phyloP scores from a whole-genome alignment of 2,113 vertebrate genomes.

The Micromys minutus region DNA sequence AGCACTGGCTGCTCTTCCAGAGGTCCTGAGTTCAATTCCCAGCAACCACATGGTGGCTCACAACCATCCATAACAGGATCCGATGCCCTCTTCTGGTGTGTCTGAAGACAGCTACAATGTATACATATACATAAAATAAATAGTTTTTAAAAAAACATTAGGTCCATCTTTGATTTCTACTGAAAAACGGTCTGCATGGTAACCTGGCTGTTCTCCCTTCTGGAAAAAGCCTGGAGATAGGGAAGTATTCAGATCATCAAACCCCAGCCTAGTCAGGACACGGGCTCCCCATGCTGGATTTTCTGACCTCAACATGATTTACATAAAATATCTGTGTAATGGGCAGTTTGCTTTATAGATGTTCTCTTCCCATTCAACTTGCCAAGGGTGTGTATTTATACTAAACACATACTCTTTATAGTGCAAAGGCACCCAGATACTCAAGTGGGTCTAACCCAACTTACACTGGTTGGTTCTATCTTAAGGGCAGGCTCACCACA shows the following conservation, averaged over 20 bases:
- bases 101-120: too few relatives aligned
- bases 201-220: background rate
- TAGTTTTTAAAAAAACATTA: too few relatives aligned
- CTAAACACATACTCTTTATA: background rate
- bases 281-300: background rate
- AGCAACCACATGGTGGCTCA: too few relatives aligned
- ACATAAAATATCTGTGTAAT: background rate
- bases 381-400: background rate
- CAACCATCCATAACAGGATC: too few relatives aligned
- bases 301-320: background rate
- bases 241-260: background rate
- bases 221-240: background rate
- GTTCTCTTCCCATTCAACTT: constrained; percentile 14
- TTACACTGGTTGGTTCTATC: background rate
- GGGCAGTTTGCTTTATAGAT: background rate
- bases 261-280: background rate
- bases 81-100: too few relatives aligned
- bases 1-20: too few relatives aligned
- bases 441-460: background rate
- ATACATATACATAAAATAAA: too few relatives aligned
- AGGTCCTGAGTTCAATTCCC: too few relatives aligned
- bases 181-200: background rate
- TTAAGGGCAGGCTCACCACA: background rate
- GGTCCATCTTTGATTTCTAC: background rate
- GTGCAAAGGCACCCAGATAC: background rate